A percentile compares a stretch with the other conserved stretches of the same genome.
Evolutionary conservation across 2,797 vertebrate species (phyloP).

Genomic region (Takifugu rubripes): DNA sequence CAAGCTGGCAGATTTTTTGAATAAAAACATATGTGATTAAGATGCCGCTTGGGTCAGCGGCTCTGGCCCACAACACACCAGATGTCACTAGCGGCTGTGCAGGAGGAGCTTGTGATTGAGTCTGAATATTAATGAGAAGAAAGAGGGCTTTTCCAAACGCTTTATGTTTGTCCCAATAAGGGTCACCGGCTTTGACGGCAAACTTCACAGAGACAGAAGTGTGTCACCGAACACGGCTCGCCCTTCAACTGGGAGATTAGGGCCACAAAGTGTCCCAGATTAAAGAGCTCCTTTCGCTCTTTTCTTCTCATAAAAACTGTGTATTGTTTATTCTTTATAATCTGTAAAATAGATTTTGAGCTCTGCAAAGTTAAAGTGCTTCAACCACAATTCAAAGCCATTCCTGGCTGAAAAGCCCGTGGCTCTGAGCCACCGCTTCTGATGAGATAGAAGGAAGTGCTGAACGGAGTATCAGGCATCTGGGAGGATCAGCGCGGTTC

Average conservation of each 20-base stretch:
- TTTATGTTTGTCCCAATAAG: conserved; percentile 37
- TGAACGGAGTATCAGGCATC: background rate
- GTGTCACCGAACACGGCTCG: conserved; percentile 41
- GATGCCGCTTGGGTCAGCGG: conserved; percentile 36
- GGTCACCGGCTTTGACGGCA: conserved; percentile 36
- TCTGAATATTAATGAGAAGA: conserved; percentile 61
- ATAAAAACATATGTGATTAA: conserved; percentile 52
- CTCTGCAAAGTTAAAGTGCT: no score
- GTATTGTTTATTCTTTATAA: background rate
- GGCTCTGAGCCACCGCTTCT: background rate
- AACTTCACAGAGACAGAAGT: conserved; percentile 56
- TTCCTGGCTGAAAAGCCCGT: background rate
- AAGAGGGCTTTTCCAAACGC: conserved; percentile 40
- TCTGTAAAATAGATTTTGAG: no score
- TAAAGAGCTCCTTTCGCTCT: conserved; percentile 34
- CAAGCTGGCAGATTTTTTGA: conserved; percentile 36
- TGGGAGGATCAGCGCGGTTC: background rate
- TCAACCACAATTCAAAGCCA: conserved; percentile 1
- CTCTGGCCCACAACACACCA: conserved; percentile 40
- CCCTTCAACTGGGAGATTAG: conserved; percentile 58
- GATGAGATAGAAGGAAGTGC: conserved; percentile 6
- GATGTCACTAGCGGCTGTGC: conserved; percentile 49
- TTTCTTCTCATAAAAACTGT: background rate
- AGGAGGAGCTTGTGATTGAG: conserved; percentile 38
- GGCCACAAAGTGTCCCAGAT: conserved; percentile 51